These are phyloP conservation scores for Drosophila miranda DNA, from an alignment of 1,140 invertebrate species.

Conservation along the genomic window DNA sequence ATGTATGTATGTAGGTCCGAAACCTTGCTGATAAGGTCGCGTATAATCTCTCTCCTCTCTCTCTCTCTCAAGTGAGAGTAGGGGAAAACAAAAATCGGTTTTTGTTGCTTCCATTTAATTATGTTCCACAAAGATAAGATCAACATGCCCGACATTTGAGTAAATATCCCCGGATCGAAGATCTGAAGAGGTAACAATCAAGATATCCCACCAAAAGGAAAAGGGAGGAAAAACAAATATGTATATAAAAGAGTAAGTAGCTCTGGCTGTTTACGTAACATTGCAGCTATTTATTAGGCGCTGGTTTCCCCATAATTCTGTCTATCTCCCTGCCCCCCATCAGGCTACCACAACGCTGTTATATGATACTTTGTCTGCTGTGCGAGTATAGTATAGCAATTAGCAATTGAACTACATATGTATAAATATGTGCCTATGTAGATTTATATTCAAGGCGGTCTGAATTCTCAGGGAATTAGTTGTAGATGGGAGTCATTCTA, in stretches of 20 bases:
- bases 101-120: constrained; percentile 33
- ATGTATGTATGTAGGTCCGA: constrained; percentile 57
- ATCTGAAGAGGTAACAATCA: constrained; percentile 40
- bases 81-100: constrained; percentile 32
- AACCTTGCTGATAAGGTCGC: constrained; percentile 73
- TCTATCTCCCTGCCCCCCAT: constrained; percentile 16
- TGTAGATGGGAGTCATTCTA: too few relatives aligned
- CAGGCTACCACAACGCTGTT: constrained; percentile 22
- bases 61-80: constrained; percentile 22
- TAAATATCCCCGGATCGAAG: constrained; percentile 22
- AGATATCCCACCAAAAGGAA: constrained; percentile 16
- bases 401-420: constrained; percentile 39
- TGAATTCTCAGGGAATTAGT: constrained; percentile 3
- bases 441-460: constrained; percentile 28
- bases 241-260: not conserved
- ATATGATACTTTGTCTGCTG: constrained; percentile 32
- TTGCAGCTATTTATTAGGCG: constrained; percentile 44
- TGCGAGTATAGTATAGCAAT: constrained; percentile 37
- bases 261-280: constrained; percentile 37
- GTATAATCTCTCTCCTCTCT: constrained; percentile 20
- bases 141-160: constrained; percentile 10
- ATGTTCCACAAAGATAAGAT: constrained; percentile 47
- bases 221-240: not conserved
- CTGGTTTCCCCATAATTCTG: not conserved
- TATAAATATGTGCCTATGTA: constrained; percentile 1